Base-by-base conservation (phyloP, 2,888 invertebrate species). In the Pandemis heparana region DNA sequence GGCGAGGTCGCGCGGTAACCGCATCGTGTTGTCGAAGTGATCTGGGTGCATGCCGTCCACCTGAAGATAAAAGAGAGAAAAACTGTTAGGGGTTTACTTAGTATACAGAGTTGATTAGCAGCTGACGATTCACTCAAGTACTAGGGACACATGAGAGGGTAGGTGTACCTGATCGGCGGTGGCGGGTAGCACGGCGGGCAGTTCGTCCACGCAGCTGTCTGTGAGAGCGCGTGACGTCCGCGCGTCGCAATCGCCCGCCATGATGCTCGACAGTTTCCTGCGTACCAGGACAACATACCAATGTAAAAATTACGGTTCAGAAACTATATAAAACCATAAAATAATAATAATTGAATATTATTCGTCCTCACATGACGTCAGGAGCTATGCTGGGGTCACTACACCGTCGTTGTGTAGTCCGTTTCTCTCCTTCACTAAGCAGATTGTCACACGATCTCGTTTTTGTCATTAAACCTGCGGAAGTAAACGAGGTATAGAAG, bases 401-500 rank as follows among this genome's bases (percentile, higher is more conserved):
- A 79, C 96, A 96, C 77, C 98, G 95, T 74, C 98, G 94, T 78
- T 96, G 96, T 77, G 95, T 89, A 0, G 87, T 88, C 71, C 88
- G 81, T 80, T 92, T 94, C 85, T 96, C 96, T 39, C 95, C 95
- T 72, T 96, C 96, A 75, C 95, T 96, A 78, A 97, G 94, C 72
- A 98, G 92, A 89, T 98, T 97, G 77, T 98, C 98, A 87, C 97
- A 98, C 0, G 98, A 98, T 81, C 98, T 95, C 32, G 98, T 98
- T 87, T 98, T 98, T 0, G 96, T 96, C 96, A 97, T 96, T 75
- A 96, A 87, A 74, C 96, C 96, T 94, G 81, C 4, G 79, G 81
- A 12, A 81, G 53, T 59, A 46, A 61, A 23, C 7, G 10, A 39
- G 23, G 23, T 32, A 32, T 32, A 32, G 23, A 32, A 32, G 23